phyloP scores from a whole-genome alignment of 2,888 invertebrate species.

The Latrodectus hesperus region DNA sequence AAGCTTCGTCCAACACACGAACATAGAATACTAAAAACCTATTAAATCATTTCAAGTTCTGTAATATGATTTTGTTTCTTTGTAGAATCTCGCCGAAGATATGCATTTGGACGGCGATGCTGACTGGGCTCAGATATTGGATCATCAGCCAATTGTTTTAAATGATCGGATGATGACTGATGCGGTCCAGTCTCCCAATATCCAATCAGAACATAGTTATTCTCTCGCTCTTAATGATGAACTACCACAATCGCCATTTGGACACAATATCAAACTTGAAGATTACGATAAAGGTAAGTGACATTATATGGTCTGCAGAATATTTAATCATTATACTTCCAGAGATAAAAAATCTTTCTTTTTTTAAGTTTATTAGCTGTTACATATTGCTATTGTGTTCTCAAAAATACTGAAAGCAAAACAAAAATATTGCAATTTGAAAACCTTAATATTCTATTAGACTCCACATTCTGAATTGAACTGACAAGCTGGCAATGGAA shows the following conservation, averaged over 20 bases:
- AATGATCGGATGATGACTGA: constrained; percentile 93
- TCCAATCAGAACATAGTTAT: constrained; percentile 95
- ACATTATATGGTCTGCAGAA: neutral
- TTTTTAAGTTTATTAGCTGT: no score
- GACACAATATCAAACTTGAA: constrained; percentile 72
- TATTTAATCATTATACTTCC: no score
- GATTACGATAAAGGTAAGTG: constrained; percentile 70
- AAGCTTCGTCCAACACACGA: no score
- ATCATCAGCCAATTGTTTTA: constrained; percentile 78
- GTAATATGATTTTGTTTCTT: neutral
- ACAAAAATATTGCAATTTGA: no score
- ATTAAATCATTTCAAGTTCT: no score
- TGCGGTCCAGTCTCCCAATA: constrained; percentile 86
- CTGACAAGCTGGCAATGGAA: no score
- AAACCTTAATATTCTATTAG: no score
- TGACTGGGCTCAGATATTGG: constrained; percentile 75
- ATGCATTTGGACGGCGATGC: constrained; percentile 72
- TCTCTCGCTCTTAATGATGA: constrained; percentile 78
- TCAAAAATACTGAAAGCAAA: no score
- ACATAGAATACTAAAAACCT: no score
- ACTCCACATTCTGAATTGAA: no score
- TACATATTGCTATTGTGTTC: no score
- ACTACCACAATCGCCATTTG: constrained; percentile 81
- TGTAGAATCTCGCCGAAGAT: constrained; percentile 64
- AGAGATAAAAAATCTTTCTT: no score